These are phyloP conservation scores for Agonopterix heracliana DNA, from an alignment of 2,888 invertebrate species.

Conservation along the genomic window DNA sequence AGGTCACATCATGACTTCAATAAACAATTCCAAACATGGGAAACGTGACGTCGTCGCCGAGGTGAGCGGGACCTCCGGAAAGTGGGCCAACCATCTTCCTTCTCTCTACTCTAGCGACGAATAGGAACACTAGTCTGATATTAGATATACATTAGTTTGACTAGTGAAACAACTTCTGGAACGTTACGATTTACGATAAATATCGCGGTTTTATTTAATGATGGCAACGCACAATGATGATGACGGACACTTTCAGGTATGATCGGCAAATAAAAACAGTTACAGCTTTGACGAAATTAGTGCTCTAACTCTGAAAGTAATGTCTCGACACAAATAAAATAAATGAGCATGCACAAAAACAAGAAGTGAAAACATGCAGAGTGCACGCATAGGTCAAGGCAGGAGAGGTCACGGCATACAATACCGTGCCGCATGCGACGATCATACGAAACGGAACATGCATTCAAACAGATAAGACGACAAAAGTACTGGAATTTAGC, in stretches of 20 bases:
- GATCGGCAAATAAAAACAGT: background rate
- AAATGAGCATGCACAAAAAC: background rate
- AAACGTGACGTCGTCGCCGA: constrained; percentile 67
- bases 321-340: constrained; percentile 17
- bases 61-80: constrained; percentile 59
- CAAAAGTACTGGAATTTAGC: constrained; percentile 18
- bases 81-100: constrained; percentile 63
- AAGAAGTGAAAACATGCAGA: constrained; percentile 15
- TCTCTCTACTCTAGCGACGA: constrained; percentile 3
- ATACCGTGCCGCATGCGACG: constrained; percentile 7
- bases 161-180: no score
- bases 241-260: no score
- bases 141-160: no score
- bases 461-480: background rate
- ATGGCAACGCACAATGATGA: no score
- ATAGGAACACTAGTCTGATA: constrained; percentile 20
- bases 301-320: no score
- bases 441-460: background rate
- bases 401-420: constrained; percentile 48
- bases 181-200: background rate
- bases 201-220: no score
- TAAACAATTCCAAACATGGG: constrained; percentile 69
- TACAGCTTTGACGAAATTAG: no score
- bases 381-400: constrained; percentile 13
- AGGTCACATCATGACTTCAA: constrained; percentile 75